phyloP scores from a whole-genome alignment of 2,797 vertebrate species.

The Melanotaenia parkinsoni region DNA sequence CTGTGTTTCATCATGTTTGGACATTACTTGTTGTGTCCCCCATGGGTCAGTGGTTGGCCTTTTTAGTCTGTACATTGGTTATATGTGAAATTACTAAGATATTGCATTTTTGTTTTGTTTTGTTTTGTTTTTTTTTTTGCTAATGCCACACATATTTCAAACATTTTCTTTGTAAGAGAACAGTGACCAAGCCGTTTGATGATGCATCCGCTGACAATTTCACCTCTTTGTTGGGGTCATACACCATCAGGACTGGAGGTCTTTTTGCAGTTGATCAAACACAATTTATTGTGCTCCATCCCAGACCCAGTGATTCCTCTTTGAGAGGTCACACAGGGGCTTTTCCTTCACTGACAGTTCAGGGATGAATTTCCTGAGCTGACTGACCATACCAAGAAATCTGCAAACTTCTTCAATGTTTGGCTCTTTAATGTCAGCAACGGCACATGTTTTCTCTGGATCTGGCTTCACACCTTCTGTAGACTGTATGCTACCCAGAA shows the following conservation, averaged over 20 bases:
- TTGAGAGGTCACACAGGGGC: neutral
- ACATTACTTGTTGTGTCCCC: no score
- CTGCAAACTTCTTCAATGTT: neutral
- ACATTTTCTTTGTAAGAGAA: constrained; percentile 1
- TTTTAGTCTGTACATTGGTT: no score
- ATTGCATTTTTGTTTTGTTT: no score
- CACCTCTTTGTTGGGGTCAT: no score
- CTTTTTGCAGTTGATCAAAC: constrained; percentile 6
- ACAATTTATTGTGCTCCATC: neutral
- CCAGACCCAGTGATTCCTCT: constrained; percentile 8
- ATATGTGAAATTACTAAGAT: no score
- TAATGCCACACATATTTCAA: no score
- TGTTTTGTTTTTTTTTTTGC: no score
- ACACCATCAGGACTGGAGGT: neutral
- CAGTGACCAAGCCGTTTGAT: neutral
- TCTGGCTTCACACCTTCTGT: neutral
- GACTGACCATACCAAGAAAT: constrained; percentile 3
- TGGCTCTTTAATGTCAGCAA: neutral
- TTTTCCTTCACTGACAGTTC: neutral
- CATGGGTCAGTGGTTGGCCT: no score
- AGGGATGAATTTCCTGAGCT: neutral
- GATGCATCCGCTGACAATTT: constrained; percentile 4
- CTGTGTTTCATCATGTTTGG: no score
- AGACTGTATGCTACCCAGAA: neutral
- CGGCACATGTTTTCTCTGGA: neutral